Conservation (phyloP, 2,888 invertebrate genomes). For the Hybos culiciformis region DNA sequence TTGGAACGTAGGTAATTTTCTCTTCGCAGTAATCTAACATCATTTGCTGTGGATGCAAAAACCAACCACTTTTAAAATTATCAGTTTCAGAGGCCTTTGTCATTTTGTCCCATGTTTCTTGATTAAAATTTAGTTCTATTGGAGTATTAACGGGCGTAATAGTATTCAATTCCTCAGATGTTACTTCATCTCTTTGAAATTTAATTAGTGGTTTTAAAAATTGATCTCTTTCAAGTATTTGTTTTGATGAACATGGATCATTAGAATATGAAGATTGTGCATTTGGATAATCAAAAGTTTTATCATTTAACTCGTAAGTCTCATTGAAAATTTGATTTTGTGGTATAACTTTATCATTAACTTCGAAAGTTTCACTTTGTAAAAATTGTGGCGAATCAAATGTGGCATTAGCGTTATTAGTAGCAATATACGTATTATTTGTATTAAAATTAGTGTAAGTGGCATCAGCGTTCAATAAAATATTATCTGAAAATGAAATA, state of each 20-base stretch:
- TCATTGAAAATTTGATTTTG: no score
- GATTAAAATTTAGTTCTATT: slow-evolving; percentile 17
- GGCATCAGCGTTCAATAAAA: neutral
- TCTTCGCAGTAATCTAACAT: neutral
- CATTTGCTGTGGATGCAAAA: slow-evolving; percentile 15
- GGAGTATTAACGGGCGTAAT: slow-evolving; percentile 19
- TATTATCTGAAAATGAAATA: no score
- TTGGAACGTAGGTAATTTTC: neutral
- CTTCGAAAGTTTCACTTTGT: slow-evolving; percentile 1
- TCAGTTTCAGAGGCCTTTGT: slow-evolving; percentile 9
- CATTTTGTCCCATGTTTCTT: slow-evolving; percentile 17
- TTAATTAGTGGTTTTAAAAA: slow-evolving; percentile 12
- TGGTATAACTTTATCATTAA: neutral
- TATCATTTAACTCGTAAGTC: slow-evolving; percentile 13
- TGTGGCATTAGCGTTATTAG: slow-evolving; percentile 3
- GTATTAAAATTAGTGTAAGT: no score
- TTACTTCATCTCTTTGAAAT: slow-evolving; percentile 16
- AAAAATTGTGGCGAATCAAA: no score
- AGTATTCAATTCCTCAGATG: slow-evolving; percentile 17
- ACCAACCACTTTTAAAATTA: slow-evolving; percentile 13
- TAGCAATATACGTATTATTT: neutral
- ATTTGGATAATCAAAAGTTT: slow-evolving; percentile 8
- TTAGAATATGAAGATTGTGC: slow-evolving; percentile 8
- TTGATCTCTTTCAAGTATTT: slow-evolving; percentile 13
- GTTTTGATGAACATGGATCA: slow-evolving; percentile 15